phyloP scores from a whole-genome alignment of 2,113 vertebrate species.

The Lophotis ruficrista region DNA sequence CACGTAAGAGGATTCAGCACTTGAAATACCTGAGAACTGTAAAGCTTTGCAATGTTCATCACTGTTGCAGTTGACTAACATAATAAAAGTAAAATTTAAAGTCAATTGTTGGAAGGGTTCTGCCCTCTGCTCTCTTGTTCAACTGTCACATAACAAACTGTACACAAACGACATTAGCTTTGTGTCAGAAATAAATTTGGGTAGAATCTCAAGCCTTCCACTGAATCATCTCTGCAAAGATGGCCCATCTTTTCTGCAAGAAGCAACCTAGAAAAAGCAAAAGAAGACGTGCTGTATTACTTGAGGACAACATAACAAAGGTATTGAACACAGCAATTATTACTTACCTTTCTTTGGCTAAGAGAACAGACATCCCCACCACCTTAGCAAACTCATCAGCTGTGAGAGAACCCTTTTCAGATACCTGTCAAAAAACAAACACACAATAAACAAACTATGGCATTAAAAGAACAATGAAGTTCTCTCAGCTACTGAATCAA shows the following conservation, averaged over 20 bases:
- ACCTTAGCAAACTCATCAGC: constrained; percentile 97
- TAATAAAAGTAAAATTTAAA: background rate
- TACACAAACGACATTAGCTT: constrained; percentile 62
- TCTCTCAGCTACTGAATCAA: background rate
- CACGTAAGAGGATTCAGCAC: background rate
- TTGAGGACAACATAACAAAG: background rate
- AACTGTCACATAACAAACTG: background rate
- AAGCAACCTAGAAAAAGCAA: constrained; percentile 81
- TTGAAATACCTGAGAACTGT: constrained; percentile 62
- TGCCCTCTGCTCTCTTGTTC: constrained; percentile 1
- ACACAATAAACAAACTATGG: background rate
- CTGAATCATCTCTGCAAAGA: constrained; percentile 95
- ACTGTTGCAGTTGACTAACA: background rate
- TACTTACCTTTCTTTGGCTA: constrained; percentile 93
- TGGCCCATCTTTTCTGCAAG: constrained; percentile 98
- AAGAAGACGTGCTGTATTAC: background rate
- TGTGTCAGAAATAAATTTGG: constrained; percentile 90
- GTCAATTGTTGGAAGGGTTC: constrained; percentile 11
- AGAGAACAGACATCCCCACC: constrained; percentile 94
- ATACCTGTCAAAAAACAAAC: constrained; percentile 77
- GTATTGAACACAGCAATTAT: background rate
- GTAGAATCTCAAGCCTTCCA: constrained; percentile 97
- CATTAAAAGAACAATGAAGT: background rate
- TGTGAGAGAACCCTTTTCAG: constrained; percentile 94
- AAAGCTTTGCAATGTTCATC: constrained; percentile 16